These are phyloP conservation scores for Acropternis orthonyx DNA, from an alignment of 2,797 vertebrate genomes.

Conservation along the genomic window DNA sequence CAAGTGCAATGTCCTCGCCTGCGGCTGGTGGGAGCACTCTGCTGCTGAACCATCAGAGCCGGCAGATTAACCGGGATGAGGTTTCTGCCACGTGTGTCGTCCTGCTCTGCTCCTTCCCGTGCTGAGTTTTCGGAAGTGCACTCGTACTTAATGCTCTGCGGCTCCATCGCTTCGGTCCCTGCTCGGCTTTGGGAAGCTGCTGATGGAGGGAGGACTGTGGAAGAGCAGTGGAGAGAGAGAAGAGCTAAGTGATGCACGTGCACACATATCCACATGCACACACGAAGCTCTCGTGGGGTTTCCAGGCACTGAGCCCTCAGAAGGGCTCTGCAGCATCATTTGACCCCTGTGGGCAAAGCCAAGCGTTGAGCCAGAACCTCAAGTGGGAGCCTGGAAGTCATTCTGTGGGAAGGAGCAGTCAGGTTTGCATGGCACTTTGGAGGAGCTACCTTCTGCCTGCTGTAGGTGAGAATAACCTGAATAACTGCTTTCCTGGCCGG, in stretches of 20 bases:
- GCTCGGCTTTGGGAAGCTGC: background rate
- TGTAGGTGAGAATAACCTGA: background rate
- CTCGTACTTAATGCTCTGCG: rapidly evolving
- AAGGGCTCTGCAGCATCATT: background rate
- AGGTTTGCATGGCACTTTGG: rapidly evolving
- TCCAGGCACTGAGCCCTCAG: background rate
- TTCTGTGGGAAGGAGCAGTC: background rate
- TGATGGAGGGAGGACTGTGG: rapidly evolving
- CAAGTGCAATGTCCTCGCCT: rapidly evolving
- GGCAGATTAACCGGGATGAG: rapidly evolving
- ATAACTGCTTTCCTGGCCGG: background rate
- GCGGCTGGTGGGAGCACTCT: background rate
- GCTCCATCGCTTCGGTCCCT: rapidly evolving
- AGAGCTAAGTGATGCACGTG: rapidly evolving
- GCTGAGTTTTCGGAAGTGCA: rapidly evolving
- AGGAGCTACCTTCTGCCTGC: background rate
- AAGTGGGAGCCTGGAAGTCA: background rate
- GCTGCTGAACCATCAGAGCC: rapidly evolving
- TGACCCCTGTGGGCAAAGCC: background rate
- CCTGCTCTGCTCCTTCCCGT: background rate
- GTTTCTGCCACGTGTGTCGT: background rate
- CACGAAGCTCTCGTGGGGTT: rapidly evolving
- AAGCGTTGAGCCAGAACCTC: rapidly evolving
- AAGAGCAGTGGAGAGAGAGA: background rate
- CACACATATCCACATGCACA: no score